phyloP scores from a whole-genome alignment of 2,888 invertebrate species.

The Callinectes sapidus region DNA sequence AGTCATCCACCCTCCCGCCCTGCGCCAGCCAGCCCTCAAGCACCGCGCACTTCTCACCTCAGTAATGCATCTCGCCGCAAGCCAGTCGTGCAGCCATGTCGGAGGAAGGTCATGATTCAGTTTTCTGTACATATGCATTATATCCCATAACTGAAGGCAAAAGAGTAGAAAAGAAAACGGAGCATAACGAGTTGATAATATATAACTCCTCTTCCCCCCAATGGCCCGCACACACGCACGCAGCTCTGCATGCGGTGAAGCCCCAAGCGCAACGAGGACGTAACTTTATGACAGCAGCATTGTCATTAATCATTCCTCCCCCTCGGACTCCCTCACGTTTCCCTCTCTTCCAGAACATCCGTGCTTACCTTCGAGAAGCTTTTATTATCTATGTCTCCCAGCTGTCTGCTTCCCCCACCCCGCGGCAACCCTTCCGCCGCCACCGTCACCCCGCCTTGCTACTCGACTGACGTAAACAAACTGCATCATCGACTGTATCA shows the following conservation, averaged over 20 bases:
- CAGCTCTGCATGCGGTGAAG: not conserved
- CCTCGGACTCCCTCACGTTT: not conserved
- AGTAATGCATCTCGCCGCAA: slow-evolving; percentile 3
- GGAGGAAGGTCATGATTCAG: not conserved
- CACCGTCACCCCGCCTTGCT: not conserved
- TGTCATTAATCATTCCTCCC: not conserved
- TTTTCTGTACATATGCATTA: not conserved
- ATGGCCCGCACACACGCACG: not conserved
- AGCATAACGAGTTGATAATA: slow-evolving; percentile 2
- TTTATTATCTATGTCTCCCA: not conserved
- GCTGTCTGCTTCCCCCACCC: not conserved
- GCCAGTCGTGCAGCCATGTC: not conserved
- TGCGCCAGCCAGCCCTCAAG: slow-evolving; percentile 4
- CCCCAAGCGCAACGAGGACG: not conserved
- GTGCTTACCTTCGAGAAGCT: slow-evolving; percentile 13
- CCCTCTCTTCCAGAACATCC: not conserved
- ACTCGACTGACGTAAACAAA: slow-evolving; percentile 10
- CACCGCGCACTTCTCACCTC: not conserved
- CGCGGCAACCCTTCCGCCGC: not conserved
- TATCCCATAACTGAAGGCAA: not conserved
- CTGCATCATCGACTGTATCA: slow-evolving; percentile 17
- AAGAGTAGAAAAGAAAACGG: not conserved
- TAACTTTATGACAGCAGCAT: not conserved
- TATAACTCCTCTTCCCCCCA: not conserved
- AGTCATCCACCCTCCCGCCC: not conserved